Conservation (phyloP, 1,140 invertebrate genomes). For the Drosophila nikananu region DNA sequence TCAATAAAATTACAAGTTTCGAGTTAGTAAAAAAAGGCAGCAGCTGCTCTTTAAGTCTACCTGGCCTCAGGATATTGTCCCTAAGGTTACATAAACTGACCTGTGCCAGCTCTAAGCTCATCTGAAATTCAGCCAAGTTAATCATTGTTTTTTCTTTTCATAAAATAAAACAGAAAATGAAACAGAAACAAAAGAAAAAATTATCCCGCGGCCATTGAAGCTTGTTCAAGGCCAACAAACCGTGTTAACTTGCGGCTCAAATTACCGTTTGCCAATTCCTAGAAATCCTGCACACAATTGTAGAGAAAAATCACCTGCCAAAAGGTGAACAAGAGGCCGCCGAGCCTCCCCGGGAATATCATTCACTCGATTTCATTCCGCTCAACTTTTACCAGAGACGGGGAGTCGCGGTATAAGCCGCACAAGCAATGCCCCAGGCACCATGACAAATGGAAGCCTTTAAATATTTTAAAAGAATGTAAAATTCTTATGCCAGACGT, state of each 20-base stretch:
- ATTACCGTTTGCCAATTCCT: slow-evolving; percentile 28
- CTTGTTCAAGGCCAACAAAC: not conserved
- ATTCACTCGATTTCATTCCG: slow-evolving; percentile 9
- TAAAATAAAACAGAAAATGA: not conserved
- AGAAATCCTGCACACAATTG: slow-evolving; percentile 11
- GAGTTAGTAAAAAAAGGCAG: not conserved
- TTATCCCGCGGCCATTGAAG: slow-evolving; percentile 1
- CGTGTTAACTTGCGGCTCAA: slow-evolving; percentile 22
- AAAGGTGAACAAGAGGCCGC: not conserved
- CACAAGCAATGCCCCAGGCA: slow-evolving; percentile 38
- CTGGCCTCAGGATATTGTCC: not conserved
- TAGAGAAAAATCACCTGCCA: slow-evolving; percentile 23
- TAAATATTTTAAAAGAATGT: slow-evolving; percentile 61
- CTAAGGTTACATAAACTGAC: not conserved
- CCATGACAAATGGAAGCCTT: slow-evolving; percentile 56
- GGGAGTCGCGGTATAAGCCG: slow-evolving; percentile 5
- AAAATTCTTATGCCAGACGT: slow-evolving; percentile 14
- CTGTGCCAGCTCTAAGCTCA: not conserved
- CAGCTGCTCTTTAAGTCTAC: not conserved
- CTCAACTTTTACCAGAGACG: slow-evolving; percentile 1
- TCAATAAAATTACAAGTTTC: too few species aligned
- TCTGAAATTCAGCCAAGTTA: not conserved
- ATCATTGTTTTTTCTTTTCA: not conserved
- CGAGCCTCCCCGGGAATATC: slow-evolving; percentile 3
- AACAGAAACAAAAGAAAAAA: not conserved